Evolutionary conservation across 2,113 vertebrate genomes (phyloP).

Genomic region (Burhinus bistriatus): DNA sequence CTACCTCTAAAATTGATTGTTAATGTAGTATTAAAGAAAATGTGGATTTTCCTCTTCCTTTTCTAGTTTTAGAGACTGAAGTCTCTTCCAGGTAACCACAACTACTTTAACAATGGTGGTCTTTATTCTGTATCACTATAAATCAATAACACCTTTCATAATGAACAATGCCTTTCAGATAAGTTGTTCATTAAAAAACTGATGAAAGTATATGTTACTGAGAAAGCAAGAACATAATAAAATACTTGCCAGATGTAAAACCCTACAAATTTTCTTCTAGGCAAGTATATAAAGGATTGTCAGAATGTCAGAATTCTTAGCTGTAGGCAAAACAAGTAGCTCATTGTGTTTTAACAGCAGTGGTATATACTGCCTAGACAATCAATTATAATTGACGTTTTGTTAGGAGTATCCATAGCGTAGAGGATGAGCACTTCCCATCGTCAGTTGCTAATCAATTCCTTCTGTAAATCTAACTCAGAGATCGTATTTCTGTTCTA

Average conservation of each 20-base stretch:
- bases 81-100: not conserved
- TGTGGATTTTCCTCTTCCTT: not conserved
- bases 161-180: not conserved
- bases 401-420: not conserved
- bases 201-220: not conserved
- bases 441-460: slow-evolving; percentile 31
- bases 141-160: not conserved
- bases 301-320: slow-evolving; percentile 1
- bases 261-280: not conserved
- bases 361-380: not conserved
- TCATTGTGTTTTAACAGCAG: not conserved
- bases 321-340: not conserved
- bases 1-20: not conserved
- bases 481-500: not conserved
- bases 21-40: not conserved
- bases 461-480: not conserved
- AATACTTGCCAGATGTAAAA: not conserved
- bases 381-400: slow-evolving; percentile 58
- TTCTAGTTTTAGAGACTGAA: not conserved
- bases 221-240: not conserved
- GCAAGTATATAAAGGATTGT: not conserved
- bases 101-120: not conserved
- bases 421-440: slow-evolving; percentile 17
- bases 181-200: slow-evolving; percentile 2
- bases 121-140: not conserved